Conservation (phyloP, 92 coral and sea anemone species). For the Porites lobata region DNA sequence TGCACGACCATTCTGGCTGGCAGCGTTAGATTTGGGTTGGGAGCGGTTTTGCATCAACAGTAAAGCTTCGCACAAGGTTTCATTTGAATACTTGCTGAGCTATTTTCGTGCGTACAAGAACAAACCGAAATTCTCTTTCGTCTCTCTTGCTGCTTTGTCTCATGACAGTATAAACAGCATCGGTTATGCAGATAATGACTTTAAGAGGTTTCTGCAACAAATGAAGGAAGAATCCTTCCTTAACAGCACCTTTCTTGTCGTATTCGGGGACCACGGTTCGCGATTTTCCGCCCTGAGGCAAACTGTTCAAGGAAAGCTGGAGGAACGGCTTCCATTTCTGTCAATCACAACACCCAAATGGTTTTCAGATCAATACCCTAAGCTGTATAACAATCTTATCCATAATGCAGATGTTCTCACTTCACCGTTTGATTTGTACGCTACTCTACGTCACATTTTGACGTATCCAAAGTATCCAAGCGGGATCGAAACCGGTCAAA, state of each 20-base stretch:
- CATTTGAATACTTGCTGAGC: slow-evolving; percentile 55
- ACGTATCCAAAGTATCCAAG: slow-evolving; percentile 79
- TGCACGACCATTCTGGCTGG: slow-evolving; percentile 61
- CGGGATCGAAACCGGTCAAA: slow-evolving; percentile 68
- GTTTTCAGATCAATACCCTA: slow-evolving; percentile 70
- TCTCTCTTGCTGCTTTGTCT: slow-evolving; percentile 60
- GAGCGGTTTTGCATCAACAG: slow-evolving; percentile 38
- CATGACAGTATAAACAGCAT: slow-evolving; percentile 66
- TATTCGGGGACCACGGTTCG: slow-evolving; percentile 84
- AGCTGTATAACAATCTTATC: slow-evolving; percentile 43
- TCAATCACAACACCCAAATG: slow-evolving; percentile 74
- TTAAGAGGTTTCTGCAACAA: slow-evolving; percentile 41
- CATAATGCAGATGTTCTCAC: slow-evolving; percentile 75
- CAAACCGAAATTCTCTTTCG: slow-evolving; percentile 62
- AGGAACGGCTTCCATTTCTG: slow-evolving; percentile 80
- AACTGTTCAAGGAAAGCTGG: slow-evolving; percentile 82
- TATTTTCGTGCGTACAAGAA: slow-evolving; percentile 57
- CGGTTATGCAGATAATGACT: slow-evolving; percentile 60
- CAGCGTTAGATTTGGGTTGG: not conserved
- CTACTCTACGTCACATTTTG: slow-evolving; percentile 76
- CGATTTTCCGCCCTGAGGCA: slow-evolving; percentile 64
- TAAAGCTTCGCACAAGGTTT: slow-evolving; percentile 52
- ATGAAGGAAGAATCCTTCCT: slow-evolving; percentile 54
- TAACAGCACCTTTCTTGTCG: slow-evolving; percentile 64
- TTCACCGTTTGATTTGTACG: slow-evolving; percentile 86